A percentile compares a stretch with the other conserved stretches of the same genome.
Conservation (phyloP, 2,797 vertebrate species). For the Thripadectes ignobilis region DNA sequence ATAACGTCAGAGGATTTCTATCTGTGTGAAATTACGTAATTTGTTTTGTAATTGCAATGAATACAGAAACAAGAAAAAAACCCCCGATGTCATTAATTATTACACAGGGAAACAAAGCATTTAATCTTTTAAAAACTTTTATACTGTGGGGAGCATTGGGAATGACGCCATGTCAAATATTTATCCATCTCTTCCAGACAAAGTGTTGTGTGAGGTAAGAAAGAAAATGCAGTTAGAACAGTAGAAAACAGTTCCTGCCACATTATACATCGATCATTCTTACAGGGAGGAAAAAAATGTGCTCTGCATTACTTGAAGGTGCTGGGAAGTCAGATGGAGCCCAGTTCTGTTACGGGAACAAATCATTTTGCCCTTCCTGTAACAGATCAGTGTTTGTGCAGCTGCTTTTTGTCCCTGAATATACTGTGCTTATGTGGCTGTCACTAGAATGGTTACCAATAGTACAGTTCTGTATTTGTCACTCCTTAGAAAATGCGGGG, state of each 20-base stretch:
- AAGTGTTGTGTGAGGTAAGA: slow-evolving; percentile 65
- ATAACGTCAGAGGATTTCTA: background rate
- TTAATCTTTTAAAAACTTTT: slow-evolving; percentile 14
- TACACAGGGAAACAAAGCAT: background rate
- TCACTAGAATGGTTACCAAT: background rate
- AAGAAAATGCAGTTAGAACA: slow-evolving; percentile 62
- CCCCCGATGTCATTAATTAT: background rate
- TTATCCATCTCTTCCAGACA: slow-evolving; percentile 64
- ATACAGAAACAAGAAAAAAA: background rate
- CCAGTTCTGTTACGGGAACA: slow-evolving; percentile 53
- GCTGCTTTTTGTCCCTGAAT: background rate
- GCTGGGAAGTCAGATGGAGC: slow-evolving; percentile 48
- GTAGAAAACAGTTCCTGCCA: slow-evolving; percentile 58
- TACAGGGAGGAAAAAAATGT: slow-evolving; percentile 43
- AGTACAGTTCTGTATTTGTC: background rate
- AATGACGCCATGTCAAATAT: slow-evolving; percentile 70
- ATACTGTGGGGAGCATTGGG: slow-evolving; percentile 23
- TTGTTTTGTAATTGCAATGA: slow-evolving; percentile 2
- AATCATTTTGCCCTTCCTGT: slow-evolving; percentile 59
- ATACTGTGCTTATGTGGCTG: background rate
- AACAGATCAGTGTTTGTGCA: slow-evolving; percentile 41
- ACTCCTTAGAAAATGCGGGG: background rate
- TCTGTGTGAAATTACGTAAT: background rate
- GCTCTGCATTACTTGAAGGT: slow-evolving; percentile 63
- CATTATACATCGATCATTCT: slow-evolving; percentile 56